Evolutionary conservation across 1,140 invertebrate species (phyloP), one percentile per base, ranked within the genome.

Genomic region (Oreohelix idahoensis): DNA sequence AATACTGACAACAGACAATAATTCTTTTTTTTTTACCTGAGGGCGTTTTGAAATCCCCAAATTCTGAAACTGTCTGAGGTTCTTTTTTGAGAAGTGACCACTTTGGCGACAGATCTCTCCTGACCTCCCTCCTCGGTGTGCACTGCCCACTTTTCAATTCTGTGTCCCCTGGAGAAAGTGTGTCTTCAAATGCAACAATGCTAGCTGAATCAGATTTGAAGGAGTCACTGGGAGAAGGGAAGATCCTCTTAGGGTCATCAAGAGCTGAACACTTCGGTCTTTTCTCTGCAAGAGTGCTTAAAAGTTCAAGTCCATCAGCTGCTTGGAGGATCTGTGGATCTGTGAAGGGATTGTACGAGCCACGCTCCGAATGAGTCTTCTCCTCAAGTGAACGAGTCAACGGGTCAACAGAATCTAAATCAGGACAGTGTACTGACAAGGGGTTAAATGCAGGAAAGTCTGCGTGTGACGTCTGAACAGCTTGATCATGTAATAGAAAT

Each of bases 201-300:
- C 76, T 71, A n/a, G 84, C 79, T 2, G 75, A 75, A 63, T 85
- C 84, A 2, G 75, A 81, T 69, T 84, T 88, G 80, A 80, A 85
- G 74, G 77, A 86, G 82, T 87, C 84, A 83, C 81, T 86, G n/a
- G 84, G 85, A 11, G 84, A 84, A 32, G 83, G 83, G 32, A 84
- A 84, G 32, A 86, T 82, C 13, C 36, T 70, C 45, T 84, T 84
- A 42, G 80, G 81, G 36, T 83, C 81, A 58, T 84, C 81, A 32
- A 84, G 20, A 15, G 86, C 84, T 38, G 96, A 96, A 88, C 96
- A 96, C 92, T 96, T 94, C 82, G 96, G 95, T 79, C 96, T 94
- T 88, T 97, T 96, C 88, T 97, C 96, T 0, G 96, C 97, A 38
- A 97, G 92, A 0, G 96, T 96, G 91, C 96, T 97, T 8, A 97